These are phyloP conservation scores for Nipponia nippon DNA, from an alignment of 2,113 vertebrate genomes.

Conservation along the genomic window DNA sequence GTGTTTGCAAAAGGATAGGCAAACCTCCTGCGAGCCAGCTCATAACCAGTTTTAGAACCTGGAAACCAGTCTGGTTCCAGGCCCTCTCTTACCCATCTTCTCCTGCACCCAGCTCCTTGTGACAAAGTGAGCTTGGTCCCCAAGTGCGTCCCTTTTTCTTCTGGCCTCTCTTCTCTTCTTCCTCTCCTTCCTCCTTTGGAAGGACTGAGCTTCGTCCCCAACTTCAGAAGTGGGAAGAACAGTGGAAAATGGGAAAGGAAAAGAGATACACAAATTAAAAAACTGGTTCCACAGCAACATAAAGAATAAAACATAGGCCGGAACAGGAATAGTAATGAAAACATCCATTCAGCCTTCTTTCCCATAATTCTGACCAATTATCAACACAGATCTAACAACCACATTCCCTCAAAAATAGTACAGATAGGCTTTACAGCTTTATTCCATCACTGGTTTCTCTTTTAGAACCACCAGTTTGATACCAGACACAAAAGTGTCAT, in stretches of 20 bases:
- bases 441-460: neutral
- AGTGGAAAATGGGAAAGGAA: neutral
- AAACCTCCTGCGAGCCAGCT: neutral
- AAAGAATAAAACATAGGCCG: neutral
- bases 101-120: conserved; percentile 80
- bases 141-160: conserved; percentile 89
- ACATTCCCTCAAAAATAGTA: neutral
- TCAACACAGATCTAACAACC: neutral
- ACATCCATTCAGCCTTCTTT: neutral
- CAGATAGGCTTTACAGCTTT: neutral
- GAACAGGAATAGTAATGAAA: neutral
- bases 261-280: neutral
- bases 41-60: neutral
- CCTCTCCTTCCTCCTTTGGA: conserved; percentile 84
- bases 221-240: conserved; percentile 69
- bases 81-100: conserved; percentile 81
- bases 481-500: neutral
- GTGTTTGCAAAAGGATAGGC: neutral
- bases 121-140: conserved; percentile 76
- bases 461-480: neutral
- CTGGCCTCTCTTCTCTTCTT: conserved; percentile 86
- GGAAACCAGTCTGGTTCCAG: neutral
- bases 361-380: neutral
- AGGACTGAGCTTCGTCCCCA: conserved; percentile 81
- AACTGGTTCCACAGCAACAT: neutral